These are phyloP conservation scores for Drosophila monieri DNA, from an alignment of 2,888 invertebrate species.

Conservation along the genomic window DNA sequence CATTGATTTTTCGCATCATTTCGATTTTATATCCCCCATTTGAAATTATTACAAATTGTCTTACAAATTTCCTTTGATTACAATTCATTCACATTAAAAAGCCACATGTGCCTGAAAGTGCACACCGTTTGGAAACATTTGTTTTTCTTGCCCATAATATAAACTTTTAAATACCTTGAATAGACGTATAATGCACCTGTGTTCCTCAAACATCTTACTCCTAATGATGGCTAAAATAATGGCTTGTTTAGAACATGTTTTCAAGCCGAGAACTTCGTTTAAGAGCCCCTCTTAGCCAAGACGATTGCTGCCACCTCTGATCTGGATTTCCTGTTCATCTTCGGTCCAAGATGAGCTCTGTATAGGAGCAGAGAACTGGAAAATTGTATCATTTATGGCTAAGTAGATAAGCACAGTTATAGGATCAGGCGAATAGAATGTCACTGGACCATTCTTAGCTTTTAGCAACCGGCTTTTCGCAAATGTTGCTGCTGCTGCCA, in stretches of 20 bases:
- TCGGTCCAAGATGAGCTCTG: constrained; percentile 1
- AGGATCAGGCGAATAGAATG: constrained; percentile 23
- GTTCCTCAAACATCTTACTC: background rate
- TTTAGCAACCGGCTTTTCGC: constrained; percentile 14
- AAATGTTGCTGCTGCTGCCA: constrained; percentile 3
- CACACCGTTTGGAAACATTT: constrained; percentile 2
- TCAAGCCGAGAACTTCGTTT: background rate
- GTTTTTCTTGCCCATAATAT: background rate
- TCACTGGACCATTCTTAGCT: constrained; percentile 25
- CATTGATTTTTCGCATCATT: background rate
- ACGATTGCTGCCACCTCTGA: background rate
- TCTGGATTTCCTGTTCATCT: constrained; percentile 16
- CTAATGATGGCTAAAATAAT: background rate
- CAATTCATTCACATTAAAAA: background rate
- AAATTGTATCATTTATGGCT: constrained; percentile 36
- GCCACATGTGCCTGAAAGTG: background rate
- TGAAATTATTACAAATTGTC: background rate
- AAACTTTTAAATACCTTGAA: background rate
- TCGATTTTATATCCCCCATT: background rate
- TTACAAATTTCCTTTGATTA: constrained; percentile 1
- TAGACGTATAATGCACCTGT: background rate
- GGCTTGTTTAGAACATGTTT: background rate
- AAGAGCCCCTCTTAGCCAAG: too few relatives aligned
- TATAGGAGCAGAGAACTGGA: constrained; percentile 25
- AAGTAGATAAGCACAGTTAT: constrained; percentile 31